Evolutionary conservation across 2,888 invertebrate genomes (phyloP), one percentile per base, ranked within the genome.

Genomic region (Chalcosyrphus nemorum): DNA sequence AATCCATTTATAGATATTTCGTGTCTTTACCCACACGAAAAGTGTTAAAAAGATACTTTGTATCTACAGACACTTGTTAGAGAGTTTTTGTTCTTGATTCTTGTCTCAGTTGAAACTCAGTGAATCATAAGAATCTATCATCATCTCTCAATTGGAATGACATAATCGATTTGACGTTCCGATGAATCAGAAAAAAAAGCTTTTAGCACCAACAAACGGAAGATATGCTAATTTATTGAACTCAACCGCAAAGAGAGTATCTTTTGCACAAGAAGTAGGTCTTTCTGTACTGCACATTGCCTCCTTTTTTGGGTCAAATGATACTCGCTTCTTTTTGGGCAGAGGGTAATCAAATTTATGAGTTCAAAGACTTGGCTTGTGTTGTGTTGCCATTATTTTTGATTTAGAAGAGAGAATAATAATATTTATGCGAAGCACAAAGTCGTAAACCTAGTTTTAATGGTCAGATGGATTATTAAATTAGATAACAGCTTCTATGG

Each of bases 1-100:
- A 78, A 78, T 71, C 71, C 77, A 78, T 78, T 78, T 78, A 78
- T 78, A 71, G 77, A 71, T 57, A 77, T 70, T 63, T 71, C 47
- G 38, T 63, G n/a, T n/a, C n/a, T 41, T 21, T 45, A 38, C 77
- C 38, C 59, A 13, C 66, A 45, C 35, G 21, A 56, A 19, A 19
- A 35, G 17, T 54, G 19, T 32, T 54, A 17, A 35, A 7, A 27
- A 35, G 9, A 56, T 17, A 35, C 35, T 35, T 52, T 38, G 19
- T 35, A 11, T 35, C 32, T 38, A 56, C 32, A n/a, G n/a, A n/a
- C 21, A 38, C 32, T 56, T 38, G 56, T 19, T 19, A 29, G 1
- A 9, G 24, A n/a, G 2, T 50, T 50, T 27, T 43, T 1, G 13
- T 41, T 41, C 6, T 1, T 15, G 6, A 1, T 15, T 6, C 13